A percentile compares a stretch with the other conserved stretches of the same genome.
These are phyloP conservation scores for Drosophila anceps DNA, from an alignment of 2,888 invertebrate genomes.

Conservation along the genomic window DNA sequence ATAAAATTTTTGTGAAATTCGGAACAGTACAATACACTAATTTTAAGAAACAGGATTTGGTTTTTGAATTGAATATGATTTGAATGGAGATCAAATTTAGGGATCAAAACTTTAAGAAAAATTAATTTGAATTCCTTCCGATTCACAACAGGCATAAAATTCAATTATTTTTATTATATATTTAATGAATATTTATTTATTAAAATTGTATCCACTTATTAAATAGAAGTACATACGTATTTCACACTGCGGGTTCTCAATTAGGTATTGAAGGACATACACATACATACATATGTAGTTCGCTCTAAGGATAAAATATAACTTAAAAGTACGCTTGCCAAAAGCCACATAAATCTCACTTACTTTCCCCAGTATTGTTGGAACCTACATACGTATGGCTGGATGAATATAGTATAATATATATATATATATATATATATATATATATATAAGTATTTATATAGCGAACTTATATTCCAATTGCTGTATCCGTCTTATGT, in stretches of 20 bases:
- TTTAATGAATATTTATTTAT: conserved; percentile 70
- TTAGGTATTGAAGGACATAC: conserved; percentile 49
- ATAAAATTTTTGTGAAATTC: too few species aligned
- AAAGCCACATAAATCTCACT: conserved; percentile 28
- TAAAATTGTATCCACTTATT: conserved; percentile 67
- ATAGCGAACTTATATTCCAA: conserved; percentile 24
- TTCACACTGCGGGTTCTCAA: conserved; percentile 44
- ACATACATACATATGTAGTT: conserved; percentile 43
- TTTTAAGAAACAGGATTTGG: too few species aligned
- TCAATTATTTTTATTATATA: conserved; percentile 59
- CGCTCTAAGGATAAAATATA: conserved; percentile 45
- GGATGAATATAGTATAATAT: conserved; percentile 11
- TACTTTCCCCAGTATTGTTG: conserved; percentile 24
- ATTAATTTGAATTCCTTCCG: too few species aligned
- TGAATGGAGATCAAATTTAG: too few species aligned
- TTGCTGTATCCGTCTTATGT: conserved; percentile 12
- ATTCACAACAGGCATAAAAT: neutral
- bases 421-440: neutral
- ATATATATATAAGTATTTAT: neutral
- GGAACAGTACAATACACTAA: too few species aligned
- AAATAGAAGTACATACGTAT: conserved; percentile 62
- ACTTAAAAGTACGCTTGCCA: conserved; percentile 63
- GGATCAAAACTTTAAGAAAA: too few species aligned
- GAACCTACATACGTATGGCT: conserved; percentile 32
- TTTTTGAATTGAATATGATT: too few species aligned